Conservation (phyloP, 2,113 vertebrate genomes). For the Pterocles gutturalis region DNA sequence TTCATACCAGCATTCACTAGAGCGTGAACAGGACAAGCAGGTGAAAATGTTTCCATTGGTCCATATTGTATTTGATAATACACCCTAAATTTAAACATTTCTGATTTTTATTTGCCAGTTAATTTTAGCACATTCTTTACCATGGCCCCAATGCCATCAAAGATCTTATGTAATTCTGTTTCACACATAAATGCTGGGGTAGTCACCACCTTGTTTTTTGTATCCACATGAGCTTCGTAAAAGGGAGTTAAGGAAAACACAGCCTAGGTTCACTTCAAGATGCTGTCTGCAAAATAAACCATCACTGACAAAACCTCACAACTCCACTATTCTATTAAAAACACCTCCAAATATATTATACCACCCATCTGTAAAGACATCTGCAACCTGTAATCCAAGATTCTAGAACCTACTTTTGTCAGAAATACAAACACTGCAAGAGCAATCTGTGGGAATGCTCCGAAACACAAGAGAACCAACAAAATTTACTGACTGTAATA, state of each 20-base stretch:
- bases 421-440: not conserved
- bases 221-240: constrained; percentile 86
- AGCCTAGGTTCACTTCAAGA: not conserved
- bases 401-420: not conserved
- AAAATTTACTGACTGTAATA: not conserved
- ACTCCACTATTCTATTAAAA: not conserved
- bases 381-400: not conserved
- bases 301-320: not conserved
- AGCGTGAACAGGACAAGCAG: not conserved
- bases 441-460: not conserved
- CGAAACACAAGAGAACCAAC: not conserved
- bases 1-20: not conserved
- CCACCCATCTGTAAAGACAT: not conserved
- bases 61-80: not conserved
- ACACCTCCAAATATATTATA: not conserved
- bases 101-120: constrained; percentile 72
- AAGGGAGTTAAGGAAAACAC: constrained; percentile 66
- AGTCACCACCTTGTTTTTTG: constrained; percentile 85
- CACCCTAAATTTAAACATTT: not conserved
- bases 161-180: constrained; percentile 82
- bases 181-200: constrained; percentile 91
- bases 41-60: constrained; percentile 26
- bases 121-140: constrained; percentile 83
- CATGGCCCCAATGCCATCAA: constrained; percentile 88
- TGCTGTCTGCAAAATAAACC: not conserved